A percentile compares a stretch with the other conserved stretches of the same genome.
phyloP scores from a whole-genome alignment of 2,797 vertebrate genomes.

The Limosa lapponica region DNA sequence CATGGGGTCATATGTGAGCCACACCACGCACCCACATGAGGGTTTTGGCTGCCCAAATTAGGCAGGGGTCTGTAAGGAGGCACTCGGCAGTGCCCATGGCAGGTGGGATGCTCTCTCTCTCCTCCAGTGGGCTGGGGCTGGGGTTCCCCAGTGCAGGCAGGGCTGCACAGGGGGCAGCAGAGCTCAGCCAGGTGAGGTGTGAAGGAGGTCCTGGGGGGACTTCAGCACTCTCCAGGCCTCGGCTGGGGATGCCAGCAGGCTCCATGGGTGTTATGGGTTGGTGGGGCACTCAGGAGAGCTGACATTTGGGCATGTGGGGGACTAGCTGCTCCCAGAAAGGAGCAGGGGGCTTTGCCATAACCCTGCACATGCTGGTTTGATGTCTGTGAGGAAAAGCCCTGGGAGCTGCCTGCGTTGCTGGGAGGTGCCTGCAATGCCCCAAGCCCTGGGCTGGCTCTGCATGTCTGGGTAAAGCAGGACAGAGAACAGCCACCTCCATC shows the following conservation, averaged over 20 bases:
- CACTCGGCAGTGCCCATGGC: rapidly evolving
- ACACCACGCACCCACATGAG: rapidly evolving
- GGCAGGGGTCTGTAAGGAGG: not conserved
- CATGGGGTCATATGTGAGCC: not conserved
- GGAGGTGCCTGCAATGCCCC: not conserved
- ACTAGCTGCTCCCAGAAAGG: not conserved
- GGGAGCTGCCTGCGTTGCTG: not conserved
- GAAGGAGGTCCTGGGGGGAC: not conserved
- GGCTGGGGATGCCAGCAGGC: not conserved
- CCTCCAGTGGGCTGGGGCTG: rapidly evolving
- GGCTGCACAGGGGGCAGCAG: not conserved
- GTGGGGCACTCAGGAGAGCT: not conserved
- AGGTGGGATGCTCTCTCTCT: not conserved
- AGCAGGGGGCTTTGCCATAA: rapidly evolving
- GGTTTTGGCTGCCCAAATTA: not conserved
- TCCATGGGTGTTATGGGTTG: rapidly evolving
- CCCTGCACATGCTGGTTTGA: rapidly evolving
- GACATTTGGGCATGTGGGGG: not conserved
- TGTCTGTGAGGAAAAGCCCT: not conserved
- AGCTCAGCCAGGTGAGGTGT: not conserved
- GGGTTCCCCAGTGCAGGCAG: not conserved
- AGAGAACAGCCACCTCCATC: not conserved
- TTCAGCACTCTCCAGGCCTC: not conserved
- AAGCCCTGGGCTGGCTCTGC: not conserved
- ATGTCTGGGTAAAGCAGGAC: not conserved